phyloP scores from a whole-genome alignment of 2,888 invertebrate species.

The Allygus modestus region DNA sequence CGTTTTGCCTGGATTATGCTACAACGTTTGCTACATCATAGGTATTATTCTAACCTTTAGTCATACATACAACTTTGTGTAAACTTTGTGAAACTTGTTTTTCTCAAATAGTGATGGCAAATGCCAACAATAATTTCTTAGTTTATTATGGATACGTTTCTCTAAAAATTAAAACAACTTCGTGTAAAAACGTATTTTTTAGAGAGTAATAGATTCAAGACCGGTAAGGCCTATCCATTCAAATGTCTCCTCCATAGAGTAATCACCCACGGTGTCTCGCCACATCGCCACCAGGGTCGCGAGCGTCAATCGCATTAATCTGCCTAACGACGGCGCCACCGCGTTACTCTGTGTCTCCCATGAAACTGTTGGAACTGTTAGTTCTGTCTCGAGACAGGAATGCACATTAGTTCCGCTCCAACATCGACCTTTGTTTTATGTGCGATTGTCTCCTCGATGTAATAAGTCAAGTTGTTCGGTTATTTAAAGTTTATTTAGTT shows the following conservation, averaged over 20 bases:
- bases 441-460: conserved; percentile 3
- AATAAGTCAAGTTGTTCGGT: neutral
- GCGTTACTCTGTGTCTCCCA: neutral
- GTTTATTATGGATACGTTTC: no score
- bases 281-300: conserved; percentile 17
- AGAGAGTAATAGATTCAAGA: no score
- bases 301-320: neutral
- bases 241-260: neutral
- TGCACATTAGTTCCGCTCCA: conserved; percentile 28
- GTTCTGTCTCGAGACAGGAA: conserved; percentile 19
- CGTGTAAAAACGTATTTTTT: no score
- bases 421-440: neutral
- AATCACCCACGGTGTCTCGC: neutral
- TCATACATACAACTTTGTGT: no score
- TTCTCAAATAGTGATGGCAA: no score
- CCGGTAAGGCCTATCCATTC: no score
- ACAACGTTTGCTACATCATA: no score
- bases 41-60: no score
- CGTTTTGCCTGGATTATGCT: no score
- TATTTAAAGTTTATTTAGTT: neutral
- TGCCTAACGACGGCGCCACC: conserved; percentile 33
- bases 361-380: conserved; percentile 23
- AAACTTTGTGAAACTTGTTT: no score
- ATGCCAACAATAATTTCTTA: no score
- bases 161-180: no score